phyloP scores from a whole-genome alignment of 2,888 invertebrate genomes.

The Maniola hyperantus region DNA sequence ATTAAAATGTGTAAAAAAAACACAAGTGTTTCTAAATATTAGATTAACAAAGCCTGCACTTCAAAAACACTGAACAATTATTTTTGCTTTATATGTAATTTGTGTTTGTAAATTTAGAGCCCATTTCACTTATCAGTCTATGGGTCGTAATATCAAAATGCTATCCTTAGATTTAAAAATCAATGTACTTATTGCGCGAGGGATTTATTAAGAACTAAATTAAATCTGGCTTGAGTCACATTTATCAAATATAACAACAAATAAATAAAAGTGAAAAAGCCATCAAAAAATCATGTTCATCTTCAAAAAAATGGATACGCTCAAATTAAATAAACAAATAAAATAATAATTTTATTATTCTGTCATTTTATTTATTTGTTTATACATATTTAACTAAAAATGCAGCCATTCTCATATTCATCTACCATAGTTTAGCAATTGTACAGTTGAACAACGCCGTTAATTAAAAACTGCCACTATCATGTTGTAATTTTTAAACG shows the following conservation, averaged over 20 bases:
- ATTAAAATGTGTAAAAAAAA: neutral
- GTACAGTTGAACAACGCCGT: neutral
- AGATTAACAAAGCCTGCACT: neutral
- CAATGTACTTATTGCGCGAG: neutral
- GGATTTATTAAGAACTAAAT: neutral
- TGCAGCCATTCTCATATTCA: neutral
- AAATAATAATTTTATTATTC: no score
- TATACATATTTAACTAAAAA: neutral
- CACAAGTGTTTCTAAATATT: neutral
- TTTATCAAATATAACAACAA: neutral
- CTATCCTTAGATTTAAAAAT: neutral
- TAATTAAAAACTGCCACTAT: neutral
- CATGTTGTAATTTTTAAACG: neutral
- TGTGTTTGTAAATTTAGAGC: slow-evolving; percentile 5
- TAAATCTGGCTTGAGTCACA: neutral
- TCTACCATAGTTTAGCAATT: neutral
- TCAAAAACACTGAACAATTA: neutral
- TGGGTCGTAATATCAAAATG: neutral
- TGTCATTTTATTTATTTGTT: neutral
- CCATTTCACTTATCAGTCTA: slow-evolving; percentile 1
- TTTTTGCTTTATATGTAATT: neutral
- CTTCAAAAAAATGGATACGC: neutral
- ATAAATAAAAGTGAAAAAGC: neutral
- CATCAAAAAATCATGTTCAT: neutral
- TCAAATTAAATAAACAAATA: no score